Base-by-base conservation (phyloP, 2,113 vertebrate genomes). In the Oncorhynchus tshawytscha region DNA sequence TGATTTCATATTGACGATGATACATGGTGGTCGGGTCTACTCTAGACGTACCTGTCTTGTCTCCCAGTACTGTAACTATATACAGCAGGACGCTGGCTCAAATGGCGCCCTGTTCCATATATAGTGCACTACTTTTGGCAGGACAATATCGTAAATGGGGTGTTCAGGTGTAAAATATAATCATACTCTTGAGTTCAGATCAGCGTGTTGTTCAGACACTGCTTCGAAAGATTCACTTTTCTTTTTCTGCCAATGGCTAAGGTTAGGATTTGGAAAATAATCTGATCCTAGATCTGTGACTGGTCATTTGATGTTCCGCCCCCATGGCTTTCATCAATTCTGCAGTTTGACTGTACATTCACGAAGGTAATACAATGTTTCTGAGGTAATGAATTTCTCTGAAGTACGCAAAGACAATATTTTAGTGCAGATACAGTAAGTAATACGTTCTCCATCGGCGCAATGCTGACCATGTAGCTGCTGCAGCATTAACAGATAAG, bases 321-420 rank as follows among this genome's bases (percentile, higher is more conserved):
- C 64, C 49, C 68, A 31, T 45, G 39, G 64, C 31, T 80, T 45
- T 81, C 8, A 74, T 54, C 15, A 54, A 5, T 39, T 75, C 80
- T 66, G 81, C 83, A 88, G 82, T 84, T 51, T 90, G 29, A 29
- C 31, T 68, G 29, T 29, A 45, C 39, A 25, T 15, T 31, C 18
- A 31, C 31, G 5, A 34, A 6, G 5, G 31, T 34, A 34, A 34
- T 34, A 34, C 5, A 45, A 45, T 68, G 31, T 34, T 15, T 68
- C 15, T 39, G 16, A 25, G 8, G 22, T n/a, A 16, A 70, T n/a
- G 45, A 77, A 45, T 75, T 81, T 84, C 71, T 45, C 39, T 45
- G 78, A 83, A 84, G 87, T 86, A 86, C 83, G 85, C 84, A 81
- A 85, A 72, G 76, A 71, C 79, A 70, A 77, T 57, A 15, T 11